Evolutionary conservation across 37 sponge, comb jelly and placozoan genomes (phyloP).

Genomic region (Beroe forskalii): DNA sequence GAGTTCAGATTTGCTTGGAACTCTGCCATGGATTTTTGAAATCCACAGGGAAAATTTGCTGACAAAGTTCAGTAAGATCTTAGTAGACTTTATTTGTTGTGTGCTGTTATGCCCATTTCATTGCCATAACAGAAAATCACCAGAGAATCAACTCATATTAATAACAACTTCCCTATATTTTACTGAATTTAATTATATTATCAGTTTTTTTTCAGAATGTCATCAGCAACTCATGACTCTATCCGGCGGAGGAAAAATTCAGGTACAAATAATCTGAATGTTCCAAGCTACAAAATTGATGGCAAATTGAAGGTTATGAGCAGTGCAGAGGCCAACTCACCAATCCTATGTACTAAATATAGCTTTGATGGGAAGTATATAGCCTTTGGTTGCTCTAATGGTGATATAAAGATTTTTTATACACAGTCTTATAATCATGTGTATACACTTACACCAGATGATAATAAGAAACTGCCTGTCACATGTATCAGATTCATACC

Average conservation of each 20-base stretch:
- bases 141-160: too few relatives aligned
- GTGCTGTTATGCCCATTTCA: too few relatives aligned
- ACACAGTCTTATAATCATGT: slow-evolving; percentile 44
- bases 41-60: too few relatives aligned
- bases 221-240: slow-evolving; percentile 3
- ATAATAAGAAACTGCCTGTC: slow-evolving; percentile 44
- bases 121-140: too few relatives aligned
- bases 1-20: too few relatives aligned
- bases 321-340: slow-evolving; percentile 20
- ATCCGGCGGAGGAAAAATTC: slow-evolving; percentile 22
- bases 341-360: slow-evolving; percentile 10
- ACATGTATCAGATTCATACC: slow-evolving; percentile 29
- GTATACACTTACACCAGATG: slow-evolving; percentile 35
- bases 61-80: too few relatives aligned
- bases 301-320: slow-evolving; percentile 38
- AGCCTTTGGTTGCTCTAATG: slow-evolving; percentile 64
- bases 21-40: too few relatives aligned
- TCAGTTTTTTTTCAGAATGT: neutral
- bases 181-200: too few relatives aligned
- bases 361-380: slow-evolving; percentile 55
- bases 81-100: too few relatives aligned
- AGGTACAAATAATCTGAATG: neutral
- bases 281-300: slow-evolving; percentile 23
- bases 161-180: too few relatives aligned
- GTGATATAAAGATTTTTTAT: slow-evolving; percentile 57